These are phyloP conservation scores for Odontomyia ornata DNA, from an alignment of 2,888 invertebrate genomes.

Conservation along the genomic window DNA sequence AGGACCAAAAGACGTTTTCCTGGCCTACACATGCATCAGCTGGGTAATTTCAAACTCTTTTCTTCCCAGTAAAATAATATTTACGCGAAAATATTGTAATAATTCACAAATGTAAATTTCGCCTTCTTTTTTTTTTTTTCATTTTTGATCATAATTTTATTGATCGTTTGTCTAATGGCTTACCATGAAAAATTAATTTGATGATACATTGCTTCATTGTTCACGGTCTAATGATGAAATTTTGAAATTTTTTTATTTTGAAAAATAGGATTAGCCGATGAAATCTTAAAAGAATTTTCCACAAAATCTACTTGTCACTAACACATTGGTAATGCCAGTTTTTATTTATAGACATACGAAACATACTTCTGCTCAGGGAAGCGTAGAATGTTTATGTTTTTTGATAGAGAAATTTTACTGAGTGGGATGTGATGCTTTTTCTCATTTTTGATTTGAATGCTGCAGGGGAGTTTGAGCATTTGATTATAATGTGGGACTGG, in stretches of 20 bases:
- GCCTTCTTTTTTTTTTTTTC: background rate
- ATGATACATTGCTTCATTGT: background rate
- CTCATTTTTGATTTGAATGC: no score
- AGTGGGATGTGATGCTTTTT: background rate
- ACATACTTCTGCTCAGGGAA: slow-evolving; percentile 19
- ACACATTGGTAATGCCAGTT: background rate
- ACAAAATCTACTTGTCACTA: background rate
- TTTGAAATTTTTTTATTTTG: background rate
- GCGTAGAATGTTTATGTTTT: slow-evolving; percentile 34
- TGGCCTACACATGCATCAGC: background rate
- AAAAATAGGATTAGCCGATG: background rate
- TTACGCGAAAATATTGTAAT: background rate
- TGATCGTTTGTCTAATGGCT: background rate
- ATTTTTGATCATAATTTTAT: background rate
- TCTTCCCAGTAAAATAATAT: background rate
- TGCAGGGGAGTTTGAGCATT: no score
- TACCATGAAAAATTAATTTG: background rate
- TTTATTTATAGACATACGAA: slow-evolving; percentile 34
- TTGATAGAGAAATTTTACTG: background rate
- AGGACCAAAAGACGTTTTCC: background rate
- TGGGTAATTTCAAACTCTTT: background rate
- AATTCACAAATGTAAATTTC: background rate
- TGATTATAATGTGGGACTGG: no score
- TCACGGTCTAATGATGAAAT: background rate
- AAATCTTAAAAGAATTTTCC: background rate